Evolutionary conservation across 2,113 vertebrate species (phyloP).

Genomic region (Ctenomys sociabilis): DNA sequence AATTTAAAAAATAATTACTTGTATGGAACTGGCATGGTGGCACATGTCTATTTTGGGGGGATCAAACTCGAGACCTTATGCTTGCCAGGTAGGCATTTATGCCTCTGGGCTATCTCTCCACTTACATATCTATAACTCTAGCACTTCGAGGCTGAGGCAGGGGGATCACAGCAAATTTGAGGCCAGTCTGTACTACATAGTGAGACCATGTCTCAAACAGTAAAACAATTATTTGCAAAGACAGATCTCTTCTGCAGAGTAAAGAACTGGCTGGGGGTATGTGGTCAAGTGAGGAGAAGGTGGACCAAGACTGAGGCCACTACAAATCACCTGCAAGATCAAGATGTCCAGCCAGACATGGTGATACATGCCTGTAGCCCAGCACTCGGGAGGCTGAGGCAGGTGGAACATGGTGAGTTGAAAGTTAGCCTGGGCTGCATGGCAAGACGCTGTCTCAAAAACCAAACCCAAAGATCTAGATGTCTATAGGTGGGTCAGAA

Average conservation of each 20-base stretch:
- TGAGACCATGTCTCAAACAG: not conserved
- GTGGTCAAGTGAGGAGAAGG: not conserved
- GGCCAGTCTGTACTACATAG: not conserved
- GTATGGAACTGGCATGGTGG: not conserved
- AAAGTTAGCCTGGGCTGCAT: not conserved
- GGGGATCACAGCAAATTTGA: not conserved
- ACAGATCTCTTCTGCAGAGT: not conserved
- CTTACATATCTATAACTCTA: not conserved
- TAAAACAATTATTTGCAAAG: not conserved
- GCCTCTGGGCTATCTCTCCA: too few relatives aligned
- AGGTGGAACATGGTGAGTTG: not conserved
- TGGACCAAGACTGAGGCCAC: not conserved
- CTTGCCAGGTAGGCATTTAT: too few relatives aligned
- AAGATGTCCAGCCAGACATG: not conserved
- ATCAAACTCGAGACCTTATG: too few relatives aligned
- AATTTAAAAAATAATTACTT: not conserved
- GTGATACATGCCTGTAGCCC: not conserved
- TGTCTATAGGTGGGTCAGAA: not conserved
- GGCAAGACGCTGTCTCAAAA: not conserved
- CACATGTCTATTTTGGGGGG: not conserved
- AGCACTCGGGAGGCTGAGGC: not conserved
- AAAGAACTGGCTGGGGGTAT: not conserved
- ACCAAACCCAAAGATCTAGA: not conserved
- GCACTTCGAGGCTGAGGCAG: not conserved
- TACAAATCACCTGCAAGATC: not conserved